phyloP scores from a whole-genome alignment of 37 sponge, comb jelly and placozoan species.

The Ianthella basta region DNA sequence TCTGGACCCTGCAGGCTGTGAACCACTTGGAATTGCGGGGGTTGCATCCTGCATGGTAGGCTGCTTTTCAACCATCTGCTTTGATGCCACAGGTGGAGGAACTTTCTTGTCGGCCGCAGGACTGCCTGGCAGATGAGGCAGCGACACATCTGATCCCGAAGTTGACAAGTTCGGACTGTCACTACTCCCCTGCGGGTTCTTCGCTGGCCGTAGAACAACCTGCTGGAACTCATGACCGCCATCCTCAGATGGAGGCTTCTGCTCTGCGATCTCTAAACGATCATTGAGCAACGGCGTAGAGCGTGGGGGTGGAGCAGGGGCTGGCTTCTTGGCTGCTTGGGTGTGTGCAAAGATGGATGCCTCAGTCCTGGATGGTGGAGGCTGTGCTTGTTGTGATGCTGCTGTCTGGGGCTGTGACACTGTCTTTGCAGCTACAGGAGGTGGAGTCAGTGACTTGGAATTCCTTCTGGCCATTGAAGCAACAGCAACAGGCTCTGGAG shows the following conservation, averaged over 20 bases:
- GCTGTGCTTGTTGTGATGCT: neutral
- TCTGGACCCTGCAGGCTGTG: neutral
- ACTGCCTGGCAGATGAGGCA: neutral
- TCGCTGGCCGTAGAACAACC: neutral
- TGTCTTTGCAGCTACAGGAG: constrained; percentile 5
- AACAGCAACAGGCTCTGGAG: neutral
- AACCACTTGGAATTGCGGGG: neutral
- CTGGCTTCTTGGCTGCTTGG: neutral
- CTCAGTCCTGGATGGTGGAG: constrained; percentile 3
- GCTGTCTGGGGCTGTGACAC: neutral
- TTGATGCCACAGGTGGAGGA: neutral
- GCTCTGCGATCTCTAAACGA: neutral
- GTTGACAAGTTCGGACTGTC: neutral
- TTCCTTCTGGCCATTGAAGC: neutral
- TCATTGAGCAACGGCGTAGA: neutral
- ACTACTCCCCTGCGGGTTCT: neutral
- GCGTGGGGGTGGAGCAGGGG: constrained; percentile 20
- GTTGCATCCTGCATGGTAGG: neutral
- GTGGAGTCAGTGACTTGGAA: constrained; percentile 23
- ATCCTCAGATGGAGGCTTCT: neutral
- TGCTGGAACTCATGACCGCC: constrained; percentile 10
- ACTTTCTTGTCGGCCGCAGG: constrained; percentile 7
- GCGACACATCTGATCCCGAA: constrained; percentile 8
- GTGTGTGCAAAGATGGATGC: constrained; percentile 9
- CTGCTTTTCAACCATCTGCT: neutral